Conservation (phyloP, 1,140 invertebrate genomes). For the Globodera ellingtonae region DNA sequence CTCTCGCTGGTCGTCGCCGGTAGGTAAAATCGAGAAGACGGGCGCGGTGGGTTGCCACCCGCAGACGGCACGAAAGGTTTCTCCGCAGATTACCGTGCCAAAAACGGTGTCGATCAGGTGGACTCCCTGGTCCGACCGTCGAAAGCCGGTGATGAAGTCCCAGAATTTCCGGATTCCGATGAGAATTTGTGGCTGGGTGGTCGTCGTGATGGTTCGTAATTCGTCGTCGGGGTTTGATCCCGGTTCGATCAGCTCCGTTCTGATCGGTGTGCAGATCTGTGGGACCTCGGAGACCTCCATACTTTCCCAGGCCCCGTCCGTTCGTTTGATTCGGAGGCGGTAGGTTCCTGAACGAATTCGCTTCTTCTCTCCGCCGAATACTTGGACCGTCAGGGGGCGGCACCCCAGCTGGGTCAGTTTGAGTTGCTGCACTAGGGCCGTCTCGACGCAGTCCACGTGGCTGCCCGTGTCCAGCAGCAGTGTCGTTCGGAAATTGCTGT, state of each 20-base stretch:
- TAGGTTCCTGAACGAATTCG: constrained; percentile 19
- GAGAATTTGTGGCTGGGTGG: constrained; percentile 23
- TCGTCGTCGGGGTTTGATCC: not conserved
- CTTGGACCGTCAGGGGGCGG: not conserved
- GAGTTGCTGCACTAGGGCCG: not conserved
- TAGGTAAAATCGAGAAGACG: not conserved
- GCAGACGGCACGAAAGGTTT: not conserved
- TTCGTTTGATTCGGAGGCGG: not conserved
- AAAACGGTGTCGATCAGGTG: constrained; percentile 31
- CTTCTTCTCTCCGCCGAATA: constrained; percentile 1
- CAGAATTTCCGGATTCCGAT: constrained; percentile 33
- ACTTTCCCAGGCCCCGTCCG: not conserved
- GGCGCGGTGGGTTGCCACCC: constrained; percentile 7
- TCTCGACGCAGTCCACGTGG: not conserved
- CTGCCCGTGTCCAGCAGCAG: not conserved
- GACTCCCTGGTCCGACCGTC: not conserved
- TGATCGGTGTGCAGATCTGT: not conserved
- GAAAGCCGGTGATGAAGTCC: constrained; percentile 20
- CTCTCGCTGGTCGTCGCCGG: not conserved
- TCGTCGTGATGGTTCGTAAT: not conserved
- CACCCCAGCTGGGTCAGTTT: too few species aligned
- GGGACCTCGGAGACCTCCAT: constrained; percentile 5
- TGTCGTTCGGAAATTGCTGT: not conserved
- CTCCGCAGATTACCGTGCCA: constrained; percentile 17
- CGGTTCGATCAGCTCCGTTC: not conserved